phyloP scores from a whole-genome alignment of 2,888 invertebrate species.

The Drosophila engyochracea region DNA sequence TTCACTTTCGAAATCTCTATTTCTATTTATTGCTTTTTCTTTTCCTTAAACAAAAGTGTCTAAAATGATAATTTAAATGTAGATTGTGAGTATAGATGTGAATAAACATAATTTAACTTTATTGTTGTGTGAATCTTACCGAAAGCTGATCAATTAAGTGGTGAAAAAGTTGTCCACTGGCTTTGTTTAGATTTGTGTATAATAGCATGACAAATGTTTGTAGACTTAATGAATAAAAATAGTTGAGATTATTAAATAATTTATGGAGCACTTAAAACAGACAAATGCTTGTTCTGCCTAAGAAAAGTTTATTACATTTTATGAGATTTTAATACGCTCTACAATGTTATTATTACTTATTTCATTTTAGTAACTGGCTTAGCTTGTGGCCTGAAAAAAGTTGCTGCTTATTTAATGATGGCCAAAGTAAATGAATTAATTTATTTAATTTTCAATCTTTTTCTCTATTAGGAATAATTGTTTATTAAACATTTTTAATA shows the following conservation, averaged over 20 bases:
- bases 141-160: conserved; percentile 18
- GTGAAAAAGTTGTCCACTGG: conserved; percentile 7
- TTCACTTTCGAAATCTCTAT: conserved; percentile 67
- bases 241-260: neutral
- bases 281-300: neutral
- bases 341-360: neutral
- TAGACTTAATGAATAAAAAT: neutral
- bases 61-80: conserved; percentile 35
- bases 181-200: neutral
- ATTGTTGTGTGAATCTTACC: conserved; percentile 1
- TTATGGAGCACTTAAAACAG: neutral
- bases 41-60: conserved; percentile 25
- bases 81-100: neutral
- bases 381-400: neutral
- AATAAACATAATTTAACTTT: neutral
- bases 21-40: neutral
- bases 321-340: neutral
- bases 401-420: neutral
- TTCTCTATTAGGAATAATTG: neutral
- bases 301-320: neutral
- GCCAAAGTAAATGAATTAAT: neutral
- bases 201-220: neutral
- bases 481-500: neutral
- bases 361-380: neutral
- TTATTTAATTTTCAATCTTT: neutral